phyloP scores from a whole-genome alignment of 2,888 invertebrate species.

The Aproaerema taeniolella region DNA sequence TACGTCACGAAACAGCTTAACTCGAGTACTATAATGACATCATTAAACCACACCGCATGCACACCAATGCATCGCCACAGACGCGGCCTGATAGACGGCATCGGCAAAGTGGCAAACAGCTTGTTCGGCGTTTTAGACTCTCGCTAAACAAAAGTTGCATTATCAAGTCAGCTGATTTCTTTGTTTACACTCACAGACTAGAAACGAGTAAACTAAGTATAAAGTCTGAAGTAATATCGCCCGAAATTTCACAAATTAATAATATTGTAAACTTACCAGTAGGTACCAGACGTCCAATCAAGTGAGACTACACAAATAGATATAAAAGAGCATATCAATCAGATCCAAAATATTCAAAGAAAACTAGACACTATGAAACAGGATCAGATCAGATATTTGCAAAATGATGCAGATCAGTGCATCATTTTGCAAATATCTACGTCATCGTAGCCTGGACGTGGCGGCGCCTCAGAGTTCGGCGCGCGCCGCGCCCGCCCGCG shows the following conservation, averaged over 20 bases:
- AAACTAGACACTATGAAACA: neutral
- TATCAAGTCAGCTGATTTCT: slow-evolving; percentile 11
- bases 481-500: no score
- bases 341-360: neutral
- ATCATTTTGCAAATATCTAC: no score
- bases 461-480: no score
- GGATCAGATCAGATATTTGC: neutral
- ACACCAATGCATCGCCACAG: slow-evolving; percentile 1
- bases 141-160: slow-evolving; percentile 11
- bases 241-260: slow-evolving; percentile 3
- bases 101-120: slow-evolving; percentile 11
- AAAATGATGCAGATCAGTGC: neutral
- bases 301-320: neutral
- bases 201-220: neutral
- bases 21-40: slow-evolving; percentile 15
- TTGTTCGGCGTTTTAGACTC: slow-evolving; percentile 20
- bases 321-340: neutral
- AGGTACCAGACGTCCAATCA: neutral
- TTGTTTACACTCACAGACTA: slow-evolving; percentile 6
- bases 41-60: slow-evolving; percentile 4
- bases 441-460: no score
- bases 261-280: slow-evolving; percentile 1
- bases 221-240: neutral
- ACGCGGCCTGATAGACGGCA: slow-evolving; percentile 16
- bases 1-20: slow-evolving; percentile 12